Conservation (phyloP, 2,797 vertebrate species). For the Psittacula echo region DNA sequence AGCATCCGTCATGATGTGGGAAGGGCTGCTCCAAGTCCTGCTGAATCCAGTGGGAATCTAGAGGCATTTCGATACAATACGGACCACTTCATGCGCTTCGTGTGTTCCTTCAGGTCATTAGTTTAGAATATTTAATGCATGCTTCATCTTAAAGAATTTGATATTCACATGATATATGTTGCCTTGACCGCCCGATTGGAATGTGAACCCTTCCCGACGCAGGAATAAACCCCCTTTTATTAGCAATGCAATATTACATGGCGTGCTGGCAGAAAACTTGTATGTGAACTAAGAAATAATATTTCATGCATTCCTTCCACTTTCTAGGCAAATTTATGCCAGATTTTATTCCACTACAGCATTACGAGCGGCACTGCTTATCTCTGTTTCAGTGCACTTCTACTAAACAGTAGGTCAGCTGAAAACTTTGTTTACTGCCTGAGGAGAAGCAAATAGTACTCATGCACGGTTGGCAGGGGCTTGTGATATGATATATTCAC, state of each 20-base stretch:
- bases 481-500: conserved; percentile 29
- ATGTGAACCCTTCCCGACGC: neutral
- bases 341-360: conserved; percentile 50
- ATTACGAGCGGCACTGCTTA: neutral
- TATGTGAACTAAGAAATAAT: conserved; percentile 49
- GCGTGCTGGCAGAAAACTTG: neutral
- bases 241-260: neutral
- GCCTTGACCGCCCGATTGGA: neutral
- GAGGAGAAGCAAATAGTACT: conserved; percentile 67
- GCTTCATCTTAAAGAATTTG: neutral
- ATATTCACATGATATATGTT: neutral
- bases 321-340: conserved; percentile 62
- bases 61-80: fast-evolving
- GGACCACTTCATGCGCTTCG: neutral
- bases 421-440: conserved; percentile 68
- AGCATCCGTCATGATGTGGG: neutral
- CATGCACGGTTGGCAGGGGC: conserved; percentile 46
- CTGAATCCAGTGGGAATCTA: neutral
- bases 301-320: conserved; percentile 61
- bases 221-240: conserved; percentile 13
- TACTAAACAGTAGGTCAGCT: conserved; percentile 65
- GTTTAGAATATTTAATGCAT: neutral
- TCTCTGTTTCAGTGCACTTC: conserved; percentile 61
- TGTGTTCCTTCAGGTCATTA: neutral
- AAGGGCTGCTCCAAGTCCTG: neutral